These are phyloP conservation scores for Siphamia tubifer DNA, from an alignment of 2,113 vertebrate genomes.

Conservation along the genomic window DNA sequence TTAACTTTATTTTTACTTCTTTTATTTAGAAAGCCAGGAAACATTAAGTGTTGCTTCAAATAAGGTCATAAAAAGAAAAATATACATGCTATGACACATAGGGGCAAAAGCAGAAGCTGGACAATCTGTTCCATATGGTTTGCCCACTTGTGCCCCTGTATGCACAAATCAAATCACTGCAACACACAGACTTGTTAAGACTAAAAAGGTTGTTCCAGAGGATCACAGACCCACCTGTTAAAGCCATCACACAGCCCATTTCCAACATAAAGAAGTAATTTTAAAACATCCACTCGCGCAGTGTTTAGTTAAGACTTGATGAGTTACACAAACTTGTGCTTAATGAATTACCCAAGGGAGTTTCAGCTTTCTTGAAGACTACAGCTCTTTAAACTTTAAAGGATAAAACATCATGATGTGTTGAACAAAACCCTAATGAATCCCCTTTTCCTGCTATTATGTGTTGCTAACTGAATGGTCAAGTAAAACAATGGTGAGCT, in stretches of 20 bases:
- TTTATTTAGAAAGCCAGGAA: constrained; percentile 79
- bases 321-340: constrained; percentile 33
- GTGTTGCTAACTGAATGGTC: constrained; percentile 41
- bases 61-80: constrained; percentile 78
- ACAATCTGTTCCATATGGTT: constrained; percentile 75
- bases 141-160: constrained; percentile 41
- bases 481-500: constrained; percentile 59
- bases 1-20: constrained; percentile 79
- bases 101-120: constrained; percentile 56
- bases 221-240: constrained; percentile 45
- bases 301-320: constrained; percentile 40
- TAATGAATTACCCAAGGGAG: constrained; percentile 23
- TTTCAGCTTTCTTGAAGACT: background rate
- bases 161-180: constrained; percentile 27
- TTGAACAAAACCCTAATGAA: constrained; percentile 53
- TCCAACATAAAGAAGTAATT: constrained; percentile 28
- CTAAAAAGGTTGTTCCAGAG: constrained; percentile 16
- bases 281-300: constrained; percentile 20
- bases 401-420: constrained; percentile 26
- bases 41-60: constrained; percentile 79
- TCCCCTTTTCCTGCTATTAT: constrained; percentile 55
- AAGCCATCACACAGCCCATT: constrained; percentile 43
- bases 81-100: constrained; percentile 75
- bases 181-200: constrained; percentile 9
- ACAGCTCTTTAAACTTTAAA: constrained; percentile 8